A percentile compares a stretch with the other conserved stretches of the same genome.
phyloP scores from a whole-genome alignment of 2,888 invertebrate genomes.

The Punctoribates punctum region DNA sequence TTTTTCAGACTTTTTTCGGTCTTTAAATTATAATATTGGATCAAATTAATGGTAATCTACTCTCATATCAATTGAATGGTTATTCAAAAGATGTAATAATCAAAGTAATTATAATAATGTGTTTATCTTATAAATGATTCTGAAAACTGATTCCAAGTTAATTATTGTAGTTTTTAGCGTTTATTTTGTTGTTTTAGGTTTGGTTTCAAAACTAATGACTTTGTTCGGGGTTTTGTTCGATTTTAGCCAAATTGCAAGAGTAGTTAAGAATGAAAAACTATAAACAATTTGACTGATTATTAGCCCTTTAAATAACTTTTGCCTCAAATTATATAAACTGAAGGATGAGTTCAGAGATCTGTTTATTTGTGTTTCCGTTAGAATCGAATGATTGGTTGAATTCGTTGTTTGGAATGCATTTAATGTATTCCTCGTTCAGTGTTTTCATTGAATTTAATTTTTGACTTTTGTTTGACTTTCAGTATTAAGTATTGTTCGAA shows the following conservation, averaged over 20 bases:
- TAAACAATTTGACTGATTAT: conserved; percentile 19
- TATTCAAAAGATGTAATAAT: too few relatives aligned
- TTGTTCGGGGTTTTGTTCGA: not conserved
- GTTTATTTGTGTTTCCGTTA: not conserved
- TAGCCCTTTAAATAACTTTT: conserved; percentile 23
- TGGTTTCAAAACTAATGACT: not conserved
- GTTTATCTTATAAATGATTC: too few relatives aligned
- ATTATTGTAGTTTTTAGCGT: too few relatives aligned
- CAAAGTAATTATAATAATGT: too few relatives aligned
- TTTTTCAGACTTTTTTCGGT: too few relatives aligned
- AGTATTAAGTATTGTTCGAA: not conserved
- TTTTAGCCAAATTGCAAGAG: not conserved
- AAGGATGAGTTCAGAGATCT: not conserved
- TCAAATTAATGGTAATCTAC: too few relatives aligned
- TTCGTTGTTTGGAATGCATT: too few relatives aligned
- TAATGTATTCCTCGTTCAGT: not conserved
- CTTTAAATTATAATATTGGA: too few relatives aligned
- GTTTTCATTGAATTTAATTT: not conserved
- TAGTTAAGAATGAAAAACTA: not conserved
- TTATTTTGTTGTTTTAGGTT: too few relatives aligned
- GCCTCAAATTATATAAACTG: not conserved
- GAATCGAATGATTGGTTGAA: not conserved
- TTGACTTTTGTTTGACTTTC: conserved; percentile 4
- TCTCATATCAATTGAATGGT: too few relatives aligned
- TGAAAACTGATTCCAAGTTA: too few relatives aligned